Evolutionary conservation across 2,888 invertebrate species (phyloP).

Genomic region (Pinctada fucata): DNA sequence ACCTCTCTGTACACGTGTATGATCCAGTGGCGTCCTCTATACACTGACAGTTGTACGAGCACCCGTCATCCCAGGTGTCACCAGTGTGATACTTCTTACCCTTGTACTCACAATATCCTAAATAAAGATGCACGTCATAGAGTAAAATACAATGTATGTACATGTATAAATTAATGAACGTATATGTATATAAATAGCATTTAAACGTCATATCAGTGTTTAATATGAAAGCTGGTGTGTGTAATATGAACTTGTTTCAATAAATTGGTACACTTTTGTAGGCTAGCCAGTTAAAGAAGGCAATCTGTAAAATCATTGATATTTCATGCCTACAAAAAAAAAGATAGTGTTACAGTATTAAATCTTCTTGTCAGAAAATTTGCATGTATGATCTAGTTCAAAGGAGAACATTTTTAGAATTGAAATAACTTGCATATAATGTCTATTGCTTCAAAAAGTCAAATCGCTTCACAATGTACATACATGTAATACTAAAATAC

Average conservation of each 20-base stretch:
- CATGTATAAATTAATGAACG: neutral
- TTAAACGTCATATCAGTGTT: neutral
- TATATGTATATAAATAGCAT: neutral
- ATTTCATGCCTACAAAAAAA: neutral
- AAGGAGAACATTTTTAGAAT: no score
- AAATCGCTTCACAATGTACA: no score
- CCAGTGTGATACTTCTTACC: conserved; percentile 58
- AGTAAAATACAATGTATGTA: conserved; percentile 3
- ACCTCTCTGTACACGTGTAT: conserved; percentile 63
- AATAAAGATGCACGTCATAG: conserved; percentile 1
- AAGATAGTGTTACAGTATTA: neutral
- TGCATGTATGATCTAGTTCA: no score
- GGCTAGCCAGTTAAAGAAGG: no score
- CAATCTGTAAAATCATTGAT: no score
- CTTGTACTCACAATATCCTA: conserved; percentile 65
- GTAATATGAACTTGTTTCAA: no score
- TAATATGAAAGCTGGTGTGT: no score
- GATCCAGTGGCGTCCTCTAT: conserved; percentile 56
- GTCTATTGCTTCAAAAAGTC: no score
- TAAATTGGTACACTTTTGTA: no score
- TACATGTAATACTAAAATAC: no score
- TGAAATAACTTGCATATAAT: no score
- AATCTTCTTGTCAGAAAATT: neutral
- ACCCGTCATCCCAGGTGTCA: conserved; percentile 63
- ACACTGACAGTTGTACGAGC: conserved; percentile 60